phyloP scores from a whole-genome alignment of 1,140 invertebrate genomes.

The Teleogryllus occipitalis region DNA sequence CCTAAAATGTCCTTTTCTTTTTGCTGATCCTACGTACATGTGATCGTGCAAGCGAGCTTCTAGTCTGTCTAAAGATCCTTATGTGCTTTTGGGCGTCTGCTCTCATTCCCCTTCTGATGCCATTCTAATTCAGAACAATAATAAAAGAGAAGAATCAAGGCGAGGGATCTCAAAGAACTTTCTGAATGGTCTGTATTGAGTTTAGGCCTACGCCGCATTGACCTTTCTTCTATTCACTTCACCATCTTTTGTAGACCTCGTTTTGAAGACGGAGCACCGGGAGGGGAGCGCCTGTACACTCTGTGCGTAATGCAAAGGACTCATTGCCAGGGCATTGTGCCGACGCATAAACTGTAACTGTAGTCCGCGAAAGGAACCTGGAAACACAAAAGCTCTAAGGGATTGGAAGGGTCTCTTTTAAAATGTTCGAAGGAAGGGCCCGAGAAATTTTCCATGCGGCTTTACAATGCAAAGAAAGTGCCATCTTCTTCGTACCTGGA shows the following conservation, averaged over 20 bases:
- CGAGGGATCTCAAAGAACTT: not conserved
- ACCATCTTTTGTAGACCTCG: not conserved
- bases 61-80: not conserved
- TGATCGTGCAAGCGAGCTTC: not conserved
- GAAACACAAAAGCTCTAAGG: not conserved
- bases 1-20: not conserved
- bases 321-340: not conserved
- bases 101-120: not conserved
- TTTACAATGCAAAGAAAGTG: not conserved
- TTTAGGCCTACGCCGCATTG: not conserved
- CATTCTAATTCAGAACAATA: not conserved
- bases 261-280: not conserved
- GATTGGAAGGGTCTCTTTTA: not conserved
- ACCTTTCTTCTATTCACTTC: not conserved
- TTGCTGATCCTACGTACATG: not conserved
- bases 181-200: not conserved
- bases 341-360: not conserved
- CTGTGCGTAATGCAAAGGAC: not conserved
- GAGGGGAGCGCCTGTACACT: not conserved
- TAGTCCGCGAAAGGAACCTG: not conserved
- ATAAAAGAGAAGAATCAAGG: not conserved
- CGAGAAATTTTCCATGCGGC: not conserved
- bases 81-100: not conserved
- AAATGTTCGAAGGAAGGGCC: not conserved
- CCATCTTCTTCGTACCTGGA: not conserved